A percentile compares a stretch with the other conserved stretches of the same genome.
These are phyloP conservation scores for Hemaris fuciformis DNA, from an alignment of 2,888 invertebrate species.

Conservation along the genomic window DNA sequence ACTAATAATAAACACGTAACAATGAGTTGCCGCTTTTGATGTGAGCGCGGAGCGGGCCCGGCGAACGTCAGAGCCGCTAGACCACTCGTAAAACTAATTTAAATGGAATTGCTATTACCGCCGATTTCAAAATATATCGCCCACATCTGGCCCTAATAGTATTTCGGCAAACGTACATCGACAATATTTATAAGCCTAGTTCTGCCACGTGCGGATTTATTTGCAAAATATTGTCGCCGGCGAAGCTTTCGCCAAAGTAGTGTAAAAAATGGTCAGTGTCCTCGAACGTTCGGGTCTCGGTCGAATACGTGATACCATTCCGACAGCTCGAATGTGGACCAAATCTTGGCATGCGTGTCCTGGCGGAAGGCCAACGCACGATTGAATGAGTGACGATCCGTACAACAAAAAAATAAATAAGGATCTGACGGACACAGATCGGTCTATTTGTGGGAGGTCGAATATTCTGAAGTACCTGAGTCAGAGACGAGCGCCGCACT, in stretches of 20 bases:
- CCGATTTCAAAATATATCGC: conserved; percentile 22
- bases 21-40: conserved; percentile 69
- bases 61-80: conserved; percentile 57
- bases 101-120: conserved; percentile 50
- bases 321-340: conserved; percentile 55
- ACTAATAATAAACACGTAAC: conserved; percentile 77
- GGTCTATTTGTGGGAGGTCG: conserved; percentile 73
- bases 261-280: conserved; percentile 24
- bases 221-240: conserved; percentile 29
- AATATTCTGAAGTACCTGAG: conserved; percentile 69
- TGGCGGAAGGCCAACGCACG: conserved; percentile 72
- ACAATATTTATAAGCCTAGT: conserved; percentile 19
- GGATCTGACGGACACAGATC: conserved; percentile 68
- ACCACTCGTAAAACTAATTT: conserved; percentile 76
- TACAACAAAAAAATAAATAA: conserved; percentile 60
- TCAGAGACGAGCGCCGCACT: conserved; percentile 59
- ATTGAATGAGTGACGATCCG: conserved; percentile 78
- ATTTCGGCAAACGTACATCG: neutral
- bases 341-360: conserved; percentile 61
- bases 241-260: conserved; percentile 27
- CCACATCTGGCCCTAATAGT: neutral
- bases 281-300: conserved; percentile 19
- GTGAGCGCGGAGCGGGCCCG: conserved; percentile 55
- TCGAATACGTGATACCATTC: conserved; percentile 48
- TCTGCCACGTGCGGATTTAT: conserved; percentile 26